Conservation (phyloP, 2,113 vertebrate species). For the Xyrauchen texanus region DNA sequence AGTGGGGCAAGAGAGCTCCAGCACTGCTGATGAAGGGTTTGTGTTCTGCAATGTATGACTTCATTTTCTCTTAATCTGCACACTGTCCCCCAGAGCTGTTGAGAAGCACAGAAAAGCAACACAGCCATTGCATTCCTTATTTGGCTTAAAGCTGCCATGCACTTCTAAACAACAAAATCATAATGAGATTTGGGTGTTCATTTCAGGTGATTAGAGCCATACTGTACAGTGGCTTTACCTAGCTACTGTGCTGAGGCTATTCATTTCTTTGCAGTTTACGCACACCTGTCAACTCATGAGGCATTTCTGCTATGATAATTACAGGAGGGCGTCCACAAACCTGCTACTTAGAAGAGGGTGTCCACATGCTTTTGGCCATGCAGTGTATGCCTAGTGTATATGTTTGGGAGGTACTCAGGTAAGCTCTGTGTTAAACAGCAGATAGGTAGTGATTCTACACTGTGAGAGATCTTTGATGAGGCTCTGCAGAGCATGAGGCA, state of each 20-base stretch:
- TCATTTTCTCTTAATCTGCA: slow-evolving; percentile 39
- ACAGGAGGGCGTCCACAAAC: too few relatives aligned
- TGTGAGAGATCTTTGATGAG: slow-evolving; percentile 32
- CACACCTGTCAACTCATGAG: background rate
- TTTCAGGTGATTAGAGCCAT: slow-evolving; percentile 37
- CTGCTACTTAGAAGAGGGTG: too few relatives aligned
- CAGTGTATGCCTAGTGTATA: too few relatives aligned
- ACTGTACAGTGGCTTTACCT: slow-evolving; percentile 33
- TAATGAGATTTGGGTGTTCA: slow-evolving; percentile 30
- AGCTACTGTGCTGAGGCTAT: background rate
- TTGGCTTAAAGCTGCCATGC: slow-evolving; percentile 8
- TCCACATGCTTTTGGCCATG: too few relatives aligned
- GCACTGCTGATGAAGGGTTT: slow-evolving; percentile 14
- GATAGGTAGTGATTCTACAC: slow-evolving; percentile 32
- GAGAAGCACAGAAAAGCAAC: slow-evolving; percentile 29
- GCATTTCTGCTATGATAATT: slow-evolving; percentile 7
- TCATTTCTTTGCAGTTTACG: slow-evolving; percentile 19
- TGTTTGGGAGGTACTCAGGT: background rate
- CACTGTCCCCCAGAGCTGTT: slow-evolving; percentile 16
- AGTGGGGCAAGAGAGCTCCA: background rate
- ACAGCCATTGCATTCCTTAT: slow-evolving; percentile 21
- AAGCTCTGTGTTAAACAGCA: slow-evolving; percentile 16
- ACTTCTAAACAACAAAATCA: slow-evolving; percentile 36
- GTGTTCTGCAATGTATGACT: slow-evolving; percentile 44
- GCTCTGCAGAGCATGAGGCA: slow-evolving; percentile 9